These are phyloP conservation scores for Neogobius melanostomus DNA, from an alignment of 2,113 vertebrate genomes.

Conservation along the genomic window DNA sequence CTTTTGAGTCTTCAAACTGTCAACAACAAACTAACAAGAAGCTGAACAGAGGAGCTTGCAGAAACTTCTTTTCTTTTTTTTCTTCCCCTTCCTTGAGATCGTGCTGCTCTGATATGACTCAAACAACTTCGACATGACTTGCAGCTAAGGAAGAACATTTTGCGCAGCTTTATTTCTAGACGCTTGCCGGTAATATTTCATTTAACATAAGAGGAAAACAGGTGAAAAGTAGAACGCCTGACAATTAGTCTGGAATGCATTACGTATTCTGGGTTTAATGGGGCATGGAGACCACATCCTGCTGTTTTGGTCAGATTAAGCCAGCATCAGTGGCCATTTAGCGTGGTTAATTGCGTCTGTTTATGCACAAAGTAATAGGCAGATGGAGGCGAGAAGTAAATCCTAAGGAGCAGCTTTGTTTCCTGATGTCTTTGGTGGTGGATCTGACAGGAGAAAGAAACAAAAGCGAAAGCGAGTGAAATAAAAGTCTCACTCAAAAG, in stretches of 20 bases:
- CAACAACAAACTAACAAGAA: slow-evolving; percentile 32
- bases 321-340: slow-evolving; percentile 46
- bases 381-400: slow-evolving; percentile 55
- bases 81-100: slow-evolving; percentile 22
- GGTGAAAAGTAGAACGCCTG: slow-evolving; percentile 11
- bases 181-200: slow-evolving; percentile 23
- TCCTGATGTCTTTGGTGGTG: slow-evolving; percentile 60
- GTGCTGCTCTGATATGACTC: slow-evolving; percentile 22
- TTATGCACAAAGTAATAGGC: slow-evolving; percentile 60
- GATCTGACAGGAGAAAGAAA: slow-evolving; percentile 65
- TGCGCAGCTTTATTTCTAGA: slow-evolving; percentile 21
- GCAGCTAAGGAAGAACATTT: slow-evolving; percentile 15
- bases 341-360: slow-evolving; percentile 51
- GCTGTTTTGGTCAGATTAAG: slow-evolving; percentile 56
- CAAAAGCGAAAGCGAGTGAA: slow-evolving; percentile 27
- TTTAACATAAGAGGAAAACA: slow-evolving; percentile 16
- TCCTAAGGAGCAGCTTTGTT: slow-evolving; percentile 57
- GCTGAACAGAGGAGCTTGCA: slow-evolving; percentile 18
- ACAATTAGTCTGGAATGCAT: slow-evolving; percentile 9
- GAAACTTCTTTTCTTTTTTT: slow-evolving; percentile 23
- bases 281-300: slow-evolving; percentile 11
- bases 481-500: slow-evolving; percentile 61
- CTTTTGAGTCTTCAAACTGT: slow-evolving; percentile 43
- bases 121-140: slow-evolving; percentile 45
- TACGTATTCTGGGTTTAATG: slow-evolving; percentile 28